Base-by-base conservation (phyloP, 2,113 vertebrate species). In the Sphyrna mokarran region DNA sequence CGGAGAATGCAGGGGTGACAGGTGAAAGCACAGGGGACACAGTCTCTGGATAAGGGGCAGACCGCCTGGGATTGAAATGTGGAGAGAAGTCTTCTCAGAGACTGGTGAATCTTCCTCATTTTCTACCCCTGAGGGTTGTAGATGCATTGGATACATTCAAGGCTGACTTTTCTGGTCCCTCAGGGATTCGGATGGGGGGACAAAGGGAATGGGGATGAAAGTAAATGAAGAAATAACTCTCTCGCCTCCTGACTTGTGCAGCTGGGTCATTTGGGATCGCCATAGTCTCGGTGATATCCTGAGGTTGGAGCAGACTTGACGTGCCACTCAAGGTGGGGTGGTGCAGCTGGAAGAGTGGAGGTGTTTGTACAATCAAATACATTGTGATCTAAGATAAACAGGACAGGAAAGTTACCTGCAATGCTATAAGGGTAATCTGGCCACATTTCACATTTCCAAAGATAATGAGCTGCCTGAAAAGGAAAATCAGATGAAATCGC, bases 351-450 rank as follows among this genome's bases (percentile, higher is more conserved):
- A 33, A 23, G 86, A 89, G 23, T 93, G 89, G 61, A 66, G 61
- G 61, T 66, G 89, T 66, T 37, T 66, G 33, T 5, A 93, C 61
- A 93, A 93, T 66, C 9, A 33, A 1, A n/a, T 9, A 1, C 61
- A 93, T 93, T 93, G 89, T 93, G 89, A 66, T 93, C 18, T 8
- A 37, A 93, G 89, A 93, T 93, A 93, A 93, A 93, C 61, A 37
- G 58, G 18, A 22, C 89, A 0, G 61, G 89, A 40, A 58, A 93
- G 33, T 33, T 7, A 93, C 37, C 89, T 91, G 61, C 37, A 29
- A 93, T 29, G 66, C 63, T 93, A 93, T 93, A 93, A 93, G 89
- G 89, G 89, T 93, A 93, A 93, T 93, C 89, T 93, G 89, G 33
- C 61, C 89, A 93, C 33, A 9, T 93, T 93, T 66, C 89, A 66